Conservation (phyloP, 2,113 vertebrate species). For the Xiphophorus couchianus region DNA sequence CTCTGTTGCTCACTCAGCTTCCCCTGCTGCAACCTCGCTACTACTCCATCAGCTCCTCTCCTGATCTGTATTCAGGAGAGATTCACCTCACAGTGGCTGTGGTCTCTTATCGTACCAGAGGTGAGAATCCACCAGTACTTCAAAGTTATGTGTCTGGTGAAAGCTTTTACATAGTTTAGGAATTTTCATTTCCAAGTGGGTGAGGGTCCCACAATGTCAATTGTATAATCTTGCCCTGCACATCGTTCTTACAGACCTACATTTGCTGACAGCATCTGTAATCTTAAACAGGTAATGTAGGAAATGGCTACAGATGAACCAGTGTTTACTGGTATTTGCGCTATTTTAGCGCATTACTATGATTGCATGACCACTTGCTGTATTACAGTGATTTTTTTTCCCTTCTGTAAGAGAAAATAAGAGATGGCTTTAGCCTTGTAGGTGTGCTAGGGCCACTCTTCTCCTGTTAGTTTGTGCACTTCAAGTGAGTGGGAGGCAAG, state of each 20-base stretch:
- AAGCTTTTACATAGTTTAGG: not conserved
- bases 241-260: too few species aligned
- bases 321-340: not conserved
- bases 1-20: slow-evolving; percentile 93
- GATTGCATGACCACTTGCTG: slow-evolving; percentile 31
- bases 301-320: not conserved
- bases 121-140: slow-evolving; percentile 69
- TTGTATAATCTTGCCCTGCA: too few species aligned
- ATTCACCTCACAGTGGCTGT: slow-evolving; percentile 97
- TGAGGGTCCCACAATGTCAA: too few species aligned
- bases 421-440: slow-evolving; percentile 26
- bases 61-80: slow-evolving; percentile 89
- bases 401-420: slow-evolving; percentile 11
- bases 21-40: slow-evolving; percentile 94
- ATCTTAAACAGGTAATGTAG: not conserved
- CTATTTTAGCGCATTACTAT: slow-evolving; percentile 29
- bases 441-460: slow-evolving; percentile 20
- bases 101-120: slow-evolving; percentile 91
- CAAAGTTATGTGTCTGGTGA: not conserved
- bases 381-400: slow-evolving; percentile 54
- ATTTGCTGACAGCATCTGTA: too few species aligned
- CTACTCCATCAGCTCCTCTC: slow-evolving; percentile 98
- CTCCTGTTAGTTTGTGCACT: slow-evolving; percentile 37
- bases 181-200: not conserved
- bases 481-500: slow-evolving; percentile 44